These are phyloP conservation scores for Drosophila eugracilis DNA, from an alignment of 1,140 invertebrate species.

Conservation along the genomic window DNA sequence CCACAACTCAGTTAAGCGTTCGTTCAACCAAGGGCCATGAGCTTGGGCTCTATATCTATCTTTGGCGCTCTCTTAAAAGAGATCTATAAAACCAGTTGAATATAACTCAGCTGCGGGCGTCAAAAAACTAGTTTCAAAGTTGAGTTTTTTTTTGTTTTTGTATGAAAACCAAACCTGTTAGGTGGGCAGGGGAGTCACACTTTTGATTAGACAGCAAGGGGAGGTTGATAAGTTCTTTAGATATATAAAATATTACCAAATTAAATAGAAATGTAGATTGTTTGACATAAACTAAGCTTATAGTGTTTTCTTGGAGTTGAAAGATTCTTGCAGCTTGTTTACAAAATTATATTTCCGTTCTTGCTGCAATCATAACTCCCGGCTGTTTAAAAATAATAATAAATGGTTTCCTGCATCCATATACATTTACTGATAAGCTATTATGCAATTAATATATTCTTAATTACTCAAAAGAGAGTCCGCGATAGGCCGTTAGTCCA, in stretches of 20 bases:
- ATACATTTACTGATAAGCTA: constrained; percentile 2
- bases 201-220: constrained; percentile 4
- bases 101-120: constrained; percentile 54
- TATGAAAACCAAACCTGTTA: constrained; percentile 1
- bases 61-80: constrained; percentile 2
- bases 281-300: no score
- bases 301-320: not conserved
- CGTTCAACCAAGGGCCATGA: constrained; percentile 62
- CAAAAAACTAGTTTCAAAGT: constrained; percentile 58
- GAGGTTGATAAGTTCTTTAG: not conserved
- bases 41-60: constrained; percentile 8
- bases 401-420: constrained; percentile 3
- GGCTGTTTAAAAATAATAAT: not conserved
- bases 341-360: not conserved
- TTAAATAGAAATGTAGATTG: no score
- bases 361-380: not conserved
- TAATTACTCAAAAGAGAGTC: constrained; percentile 9
- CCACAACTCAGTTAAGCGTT: constrained; percentile 38
- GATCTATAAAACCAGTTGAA: constrained; percentile 62
- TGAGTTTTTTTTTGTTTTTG: constrained; percentile 5
- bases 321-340: not conserved
- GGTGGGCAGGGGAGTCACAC: constrained; percentile 12
- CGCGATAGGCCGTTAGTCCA: constrained; percentile 6
- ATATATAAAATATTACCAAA: no score
- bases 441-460: constrained; percentile 13